Conservation (phyloP, 2,888 invertebrate genomes). For the Xestia rhomboidea region DNA sequence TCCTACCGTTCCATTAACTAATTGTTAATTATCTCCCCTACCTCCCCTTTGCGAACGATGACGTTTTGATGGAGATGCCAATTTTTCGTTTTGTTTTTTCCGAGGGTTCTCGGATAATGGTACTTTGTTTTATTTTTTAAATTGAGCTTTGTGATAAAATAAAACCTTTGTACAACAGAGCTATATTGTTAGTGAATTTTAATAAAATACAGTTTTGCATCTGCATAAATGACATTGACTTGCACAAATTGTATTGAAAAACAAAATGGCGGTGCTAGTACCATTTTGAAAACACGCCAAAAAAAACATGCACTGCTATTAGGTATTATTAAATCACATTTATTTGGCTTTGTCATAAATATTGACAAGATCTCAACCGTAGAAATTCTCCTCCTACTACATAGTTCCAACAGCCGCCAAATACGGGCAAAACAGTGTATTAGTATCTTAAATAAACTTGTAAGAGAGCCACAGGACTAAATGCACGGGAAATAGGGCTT, state of each 20-base stretch:
- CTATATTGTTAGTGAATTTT: neutral
- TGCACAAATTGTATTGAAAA: neutral
- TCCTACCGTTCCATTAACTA: constrained; percentile 81
- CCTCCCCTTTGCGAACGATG: constrained; percentile 67
- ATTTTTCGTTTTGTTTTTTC: constrained; percentile 70
- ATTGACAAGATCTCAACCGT: neutral
- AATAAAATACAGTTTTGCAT: neutral
- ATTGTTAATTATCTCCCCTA: constrained; percentile 83
- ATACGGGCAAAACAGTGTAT: neutral
- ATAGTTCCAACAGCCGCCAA: neutral
- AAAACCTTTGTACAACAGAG: neutral
- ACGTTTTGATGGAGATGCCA: constrained; percentile 79
- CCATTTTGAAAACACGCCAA: neutral
- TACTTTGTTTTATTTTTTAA: constrained; percentile 30
- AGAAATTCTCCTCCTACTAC: neutral
- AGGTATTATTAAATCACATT: neutral
- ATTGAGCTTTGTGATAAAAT: constrained; percentile 21
- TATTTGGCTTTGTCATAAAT: neutral
- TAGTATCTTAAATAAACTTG: constrained; percentile 17
- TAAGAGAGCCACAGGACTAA: constrained; percentile 16
- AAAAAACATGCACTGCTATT: neutral
- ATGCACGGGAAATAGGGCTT: constrained; percentile 31
- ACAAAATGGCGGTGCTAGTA: neutral
- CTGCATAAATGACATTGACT: neutral
- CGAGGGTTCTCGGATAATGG: constrained; percentile 35